Evolutionary conservation across 2,888 invertebrate species (phyloP), one percentile per base, ranked within the genome.

Genomic region (Himalopsyche kuldschensis): DNA sequence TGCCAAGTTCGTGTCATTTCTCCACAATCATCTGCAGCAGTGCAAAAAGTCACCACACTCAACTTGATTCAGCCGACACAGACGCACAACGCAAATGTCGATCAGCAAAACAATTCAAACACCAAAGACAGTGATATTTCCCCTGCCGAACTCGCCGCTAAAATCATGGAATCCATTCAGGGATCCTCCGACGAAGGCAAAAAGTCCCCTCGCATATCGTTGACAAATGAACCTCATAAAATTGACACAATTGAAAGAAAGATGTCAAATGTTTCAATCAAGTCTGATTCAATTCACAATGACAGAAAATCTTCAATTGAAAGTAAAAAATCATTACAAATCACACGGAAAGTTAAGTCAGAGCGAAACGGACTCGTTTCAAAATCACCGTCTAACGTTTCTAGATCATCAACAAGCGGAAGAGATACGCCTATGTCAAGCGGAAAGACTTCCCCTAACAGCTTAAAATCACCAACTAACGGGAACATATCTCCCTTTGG

Each of bases 1-100:
- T 96, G 96, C 90, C 95, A 96, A 94, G 95, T 95, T 91, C 92
- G 92, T 88, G 91, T 92, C 87, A 92, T 92, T 69, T 90, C 92
- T 87, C 89, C 90, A 85, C 92, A 89, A 88, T 90, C 88, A 89
- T 81, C 85, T 87, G 87, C 89, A 89, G 87, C 89, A 88, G 87
- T 81, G 47, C 85, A 78, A 77, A 86, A 85, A 79, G 84, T 85
- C 82, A 84, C 85, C 81, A 86, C 84, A 27, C 85, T 86, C 78
- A 82, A 86, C 76, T 82, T 86, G 47, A 75, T 81, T 11, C 84
- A 84, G 35, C 84, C 79, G 78, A 78, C 85, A 78, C 85, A 78
- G 30, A 75, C 83, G 35, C 46, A 47, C 80, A 80, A 79, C 81
- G 69, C 82, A n/a, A 55, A 35, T 15, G 76, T 79, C 75, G 87